Evolutionary conservation across 2,113 vertebrate genomes (phyloP).

Genomic region (Hystrix brachyura): DNA sequence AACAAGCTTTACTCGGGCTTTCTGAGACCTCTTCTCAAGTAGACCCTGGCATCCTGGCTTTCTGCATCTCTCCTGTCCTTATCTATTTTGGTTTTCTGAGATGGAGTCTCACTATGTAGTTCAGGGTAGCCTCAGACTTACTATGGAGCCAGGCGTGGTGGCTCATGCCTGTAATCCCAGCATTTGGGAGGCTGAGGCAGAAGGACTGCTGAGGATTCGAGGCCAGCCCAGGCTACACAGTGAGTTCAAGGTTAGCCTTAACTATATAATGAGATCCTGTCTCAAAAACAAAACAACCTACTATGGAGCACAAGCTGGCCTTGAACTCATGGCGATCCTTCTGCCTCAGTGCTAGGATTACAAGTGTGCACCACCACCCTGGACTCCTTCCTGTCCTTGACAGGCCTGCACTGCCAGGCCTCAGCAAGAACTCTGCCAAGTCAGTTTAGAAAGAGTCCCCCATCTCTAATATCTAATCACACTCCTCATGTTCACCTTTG

Average conservation of each 20-base stretch:
- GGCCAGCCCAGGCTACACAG: too few species aligned
- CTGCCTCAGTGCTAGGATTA: not conserved
- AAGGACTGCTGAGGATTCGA: too few species aligned
- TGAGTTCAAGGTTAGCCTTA: too few species aligned
- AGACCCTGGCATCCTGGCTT: not conserved
- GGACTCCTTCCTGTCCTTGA: not conserved
- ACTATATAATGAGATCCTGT: too few species aligned
- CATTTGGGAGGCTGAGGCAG: too few species aligned
- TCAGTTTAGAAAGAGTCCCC: not conserved
- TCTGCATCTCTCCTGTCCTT: not conserved
- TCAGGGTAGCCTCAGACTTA: too few species aligned
- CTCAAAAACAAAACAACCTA: too few species aligned
- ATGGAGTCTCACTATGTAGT: not conserved
- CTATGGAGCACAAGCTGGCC: not conserved
- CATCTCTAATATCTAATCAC: not conserved
- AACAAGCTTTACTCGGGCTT: not conserved
- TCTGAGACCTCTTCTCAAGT: not conserved
- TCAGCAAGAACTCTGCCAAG: not conserved
- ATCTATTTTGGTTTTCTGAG: not conserved
- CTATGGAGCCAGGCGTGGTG: too few species aligned
- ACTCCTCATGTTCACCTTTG: not conserved
- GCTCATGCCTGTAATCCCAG: too few species aligned
- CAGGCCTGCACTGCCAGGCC: not conserved
- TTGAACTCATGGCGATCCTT: not conserved
- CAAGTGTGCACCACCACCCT: not conserved